Evolutionary conservation across 2,797 vertebrate genomes (phyloP), one percentile per base, ranked within the genome.

Genomic region (Bradypus variegatus): DNA sequence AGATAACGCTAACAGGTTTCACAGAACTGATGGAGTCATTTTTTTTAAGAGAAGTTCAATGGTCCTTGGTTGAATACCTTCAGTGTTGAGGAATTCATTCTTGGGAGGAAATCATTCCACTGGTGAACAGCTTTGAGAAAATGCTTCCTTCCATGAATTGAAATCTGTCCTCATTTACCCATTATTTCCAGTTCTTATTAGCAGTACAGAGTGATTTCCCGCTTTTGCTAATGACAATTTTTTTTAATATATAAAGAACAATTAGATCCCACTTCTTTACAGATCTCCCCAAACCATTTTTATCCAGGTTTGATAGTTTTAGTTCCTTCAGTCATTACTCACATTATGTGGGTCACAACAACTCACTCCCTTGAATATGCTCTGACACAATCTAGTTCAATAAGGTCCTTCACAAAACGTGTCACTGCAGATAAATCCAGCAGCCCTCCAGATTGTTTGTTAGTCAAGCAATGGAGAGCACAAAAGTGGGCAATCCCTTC

Each of bases 151-250:
- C 18, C 18, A 5, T 69, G 27, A 92, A 38, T 65, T 89, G 58
- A 80, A 72, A 62, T n/a, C 36, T 83, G 19, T 48, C 14, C 7
- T 70, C 11, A 8, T 64, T 89, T 48, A 91, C 38, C 55, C n/a
- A 62, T 82, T 14, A 91, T 9, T n/a, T 84, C n/a, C 31, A 80
- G n/a, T 55, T 90, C 69, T 85, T 90, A 92, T n/a, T 33, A 72
- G 36, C 58, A 80, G 13, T 65, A 81, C 53, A 78, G 19, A 86
- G 21, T 78, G 8, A 91, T 38, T 31, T 10, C 27, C 41, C 36
- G 86, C 45, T 92, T 81, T 81, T 87, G 25, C 29, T 82, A 77
- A 75, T 58, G 21, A 75, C 12, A 53, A 69, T 55, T 86, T 60
- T 60, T 31, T 27, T 77, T 31, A 60, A 25, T 69, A 31, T 45